Percentiles rank a stretch among this genome's conserved stretches.
Evolutionary conservation across 2,888 invertebrate genomes (phyloP).

Genomic region (Cynaeus angustus): DNA sequence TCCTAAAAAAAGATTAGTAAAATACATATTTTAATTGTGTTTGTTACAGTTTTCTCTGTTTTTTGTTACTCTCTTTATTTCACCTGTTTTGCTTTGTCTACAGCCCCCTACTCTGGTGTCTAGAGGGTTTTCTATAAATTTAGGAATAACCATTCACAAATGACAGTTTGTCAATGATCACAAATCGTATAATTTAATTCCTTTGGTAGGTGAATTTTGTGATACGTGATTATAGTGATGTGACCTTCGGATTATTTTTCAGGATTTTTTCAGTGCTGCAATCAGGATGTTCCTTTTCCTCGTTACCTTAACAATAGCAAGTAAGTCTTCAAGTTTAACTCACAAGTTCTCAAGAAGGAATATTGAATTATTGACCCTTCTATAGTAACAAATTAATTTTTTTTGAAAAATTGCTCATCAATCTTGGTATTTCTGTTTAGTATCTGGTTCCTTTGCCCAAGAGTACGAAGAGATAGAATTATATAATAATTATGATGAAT

Average conservation of each 20-base stretch:
- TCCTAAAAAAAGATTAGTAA: constrained; percentile 59
- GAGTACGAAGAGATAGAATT: constrained; percentile 62
- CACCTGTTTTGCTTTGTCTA: constrained; percentile 47
- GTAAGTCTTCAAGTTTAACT: constrained; percentile 54
- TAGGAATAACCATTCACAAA: constrained; percentile 53
- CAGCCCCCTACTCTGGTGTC: constrained; percentile 39
- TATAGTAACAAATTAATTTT: constrained; percentile 3
- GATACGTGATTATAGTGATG: constrained; percentile 40
- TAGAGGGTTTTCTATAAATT: constrained; percentile 58
- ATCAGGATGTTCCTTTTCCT: constrained; percentile 58
- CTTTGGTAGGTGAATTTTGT: constrained; percentile 58
- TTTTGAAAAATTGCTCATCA: not conserved
- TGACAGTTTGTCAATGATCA: constrained; percentile 56
- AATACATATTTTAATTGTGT: constrained; percentile 61
- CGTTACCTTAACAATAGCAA: constrained; percentile 47
- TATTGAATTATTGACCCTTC: constrained; percentile 34
- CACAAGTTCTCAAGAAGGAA: constrained; percentile 25
- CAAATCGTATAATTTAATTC: constrained; percentile 56
- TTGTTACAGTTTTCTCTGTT: constrained; percentile 61
- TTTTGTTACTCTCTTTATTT: constrained; percentile 55
- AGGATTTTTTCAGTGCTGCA: constrained; percentile 56
- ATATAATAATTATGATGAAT: constrained; percentile 61
- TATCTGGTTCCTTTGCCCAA: constrained; percentile 49
- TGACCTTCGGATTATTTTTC: constrained; percentile 50
- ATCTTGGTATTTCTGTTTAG: constrained; percentile 50